Conservation (phyloP, 2,888 invertebrate genomes). For the Lepetodrilus schrolli region DNA sequence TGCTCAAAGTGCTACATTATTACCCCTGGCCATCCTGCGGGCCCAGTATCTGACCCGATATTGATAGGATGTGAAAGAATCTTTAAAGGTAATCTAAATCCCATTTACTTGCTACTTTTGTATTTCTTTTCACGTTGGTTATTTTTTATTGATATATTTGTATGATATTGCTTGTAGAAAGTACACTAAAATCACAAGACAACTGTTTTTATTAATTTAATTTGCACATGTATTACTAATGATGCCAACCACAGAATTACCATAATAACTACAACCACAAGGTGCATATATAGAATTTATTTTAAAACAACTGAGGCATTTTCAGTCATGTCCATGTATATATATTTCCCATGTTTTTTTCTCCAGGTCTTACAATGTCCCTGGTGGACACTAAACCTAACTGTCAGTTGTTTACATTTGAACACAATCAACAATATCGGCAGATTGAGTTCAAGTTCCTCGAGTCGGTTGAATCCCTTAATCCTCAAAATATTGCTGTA, state of each 20-base stretch:
- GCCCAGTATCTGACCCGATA: too few species aligned
- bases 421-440: constrained; percentile 85
- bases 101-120: too few species aligned
- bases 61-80: too few species aligned
- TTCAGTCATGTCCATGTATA: background rate
- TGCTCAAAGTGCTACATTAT: too few species aligned
- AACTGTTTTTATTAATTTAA: too few species aligned
- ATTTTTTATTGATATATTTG: too few species aligned
- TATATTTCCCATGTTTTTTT: too few species aligned
- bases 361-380: constrained; percentile 78
- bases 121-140: too few species aligned
- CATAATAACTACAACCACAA: background rate
- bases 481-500: constrained; percentile 86
- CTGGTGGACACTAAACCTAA: constrained; percentile 71
- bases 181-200: too few species aligned
- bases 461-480: constrained; percentile 85
- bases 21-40: too few species aligned
- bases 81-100: too few species aligned
- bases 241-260: background rate
- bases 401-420: constrained; percentile 82
- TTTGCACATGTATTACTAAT: background rate
- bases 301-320: background rate
- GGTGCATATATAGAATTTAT: background rate
- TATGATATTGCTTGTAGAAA: too few species aligned
- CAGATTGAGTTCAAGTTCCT: constrained; percentile 84